Conservation (phyloP, 2,797 vertebrate species). For the Carapus acus region DNA sequence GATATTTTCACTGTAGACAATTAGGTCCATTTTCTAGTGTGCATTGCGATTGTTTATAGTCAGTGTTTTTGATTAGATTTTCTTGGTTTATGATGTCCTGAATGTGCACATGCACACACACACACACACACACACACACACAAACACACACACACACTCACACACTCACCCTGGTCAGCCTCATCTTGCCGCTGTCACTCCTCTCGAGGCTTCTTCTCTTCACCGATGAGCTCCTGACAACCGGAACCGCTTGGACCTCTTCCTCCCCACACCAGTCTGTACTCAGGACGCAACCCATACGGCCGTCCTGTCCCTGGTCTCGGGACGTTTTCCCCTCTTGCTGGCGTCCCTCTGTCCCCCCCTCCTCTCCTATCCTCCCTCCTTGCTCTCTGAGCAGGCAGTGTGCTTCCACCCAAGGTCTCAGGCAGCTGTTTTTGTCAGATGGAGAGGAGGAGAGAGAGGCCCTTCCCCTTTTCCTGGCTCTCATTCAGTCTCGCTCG, state of each 20-base stretch:
- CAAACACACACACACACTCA: slow-evolving; percentile 5
- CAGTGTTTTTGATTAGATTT: too few relatives aligned
- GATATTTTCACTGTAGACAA: too few relatives aligned
- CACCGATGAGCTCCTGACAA: slow-evolving; percentile 59
- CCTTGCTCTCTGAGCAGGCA: slow-evolving; percentile 32
- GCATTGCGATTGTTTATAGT: too few relatives aligned
- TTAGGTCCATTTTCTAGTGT: too few relatives aligned
- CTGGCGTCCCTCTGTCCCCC: neutral
- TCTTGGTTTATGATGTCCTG: too few relatives aligned
- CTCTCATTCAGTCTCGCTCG: slow-evolving; percentile 47
- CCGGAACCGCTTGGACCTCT: slow-evolving; percentile 60
- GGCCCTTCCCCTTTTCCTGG: slow-evolving; percentile 74
- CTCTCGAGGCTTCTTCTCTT: slow-evolving; percentile 66
- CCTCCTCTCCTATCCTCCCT: slow-evolving; percentile 17
- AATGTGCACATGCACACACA: neutral
- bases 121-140: slow-evolving; percentile 16
- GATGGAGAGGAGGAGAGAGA: slow-evolving; percentile 57
- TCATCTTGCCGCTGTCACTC: slow-evolving; percentile 69
- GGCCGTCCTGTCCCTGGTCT: slow-evolving; percentile 47
- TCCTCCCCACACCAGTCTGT: slow-evolving; percentile 72
- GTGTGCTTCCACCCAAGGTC: slow-evolving; percentile 50
- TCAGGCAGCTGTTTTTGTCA: slow-evolving; percentile 80
- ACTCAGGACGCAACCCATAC: slow-evolving; percentile 77
- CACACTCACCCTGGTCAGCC: slow-evolving; percentile 70
- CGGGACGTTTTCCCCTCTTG: slow-evolving; percentile 19